Conservation (phyloP, 2,888 invertebrate species). For the Polymixis lichenea region DNA sequence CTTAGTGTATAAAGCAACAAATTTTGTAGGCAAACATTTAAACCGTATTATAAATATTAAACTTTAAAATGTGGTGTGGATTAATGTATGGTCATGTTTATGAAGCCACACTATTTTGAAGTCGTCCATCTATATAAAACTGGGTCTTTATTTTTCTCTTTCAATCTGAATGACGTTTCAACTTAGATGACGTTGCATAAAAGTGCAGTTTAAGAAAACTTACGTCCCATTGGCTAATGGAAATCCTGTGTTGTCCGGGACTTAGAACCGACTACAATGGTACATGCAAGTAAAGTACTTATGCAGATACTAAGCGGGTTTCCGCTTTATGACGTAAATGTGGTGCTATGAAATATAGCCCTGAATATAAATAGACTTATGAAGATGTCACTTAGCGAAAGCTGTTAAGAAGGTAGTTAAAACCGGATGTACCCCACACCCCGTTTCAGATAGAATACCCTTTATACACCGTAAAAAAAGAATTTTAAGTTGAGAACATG, state of each 20-base stretch:
- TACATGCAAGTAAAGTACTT: conserved; percentile 43
- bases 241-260: conserved; percentile 76
- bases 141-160: neutral
- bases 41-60: too few species aligned
- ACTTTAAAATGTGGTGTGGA: too few species aligned
- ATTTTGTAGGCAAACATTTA: neutral
- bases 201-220: conserved; percentile 74
- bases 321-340: conserved; percentile 38
- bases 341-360: conserved; percentile 13
- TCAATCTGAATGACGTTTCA: conserved; percentile 35
- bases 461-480: too few species aligned
- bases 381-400: conserved; percentile 18
- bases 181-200: conserved; percentile 34
- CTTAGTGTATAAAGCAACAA: neutral
- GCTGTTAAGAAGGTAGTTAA: conserved; percentile 8
- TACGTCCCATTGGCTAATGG: conserved; percentile 79
- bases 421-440: too few species aligned
- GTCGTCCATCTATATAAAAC: neutral
- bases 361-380: conserved; percentile 8
- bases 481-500: neutral
- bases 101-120: too few species aligned
- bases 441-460: neutral
- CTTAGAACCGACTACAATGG: conserved; percentile 7
- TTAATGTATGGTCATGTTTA: too few species aligned
- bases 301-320: conserved; percentile 38